Conservation (phyloP, 1,140 invertebrate genomes). For the Drosophila sechellia region DNA sequence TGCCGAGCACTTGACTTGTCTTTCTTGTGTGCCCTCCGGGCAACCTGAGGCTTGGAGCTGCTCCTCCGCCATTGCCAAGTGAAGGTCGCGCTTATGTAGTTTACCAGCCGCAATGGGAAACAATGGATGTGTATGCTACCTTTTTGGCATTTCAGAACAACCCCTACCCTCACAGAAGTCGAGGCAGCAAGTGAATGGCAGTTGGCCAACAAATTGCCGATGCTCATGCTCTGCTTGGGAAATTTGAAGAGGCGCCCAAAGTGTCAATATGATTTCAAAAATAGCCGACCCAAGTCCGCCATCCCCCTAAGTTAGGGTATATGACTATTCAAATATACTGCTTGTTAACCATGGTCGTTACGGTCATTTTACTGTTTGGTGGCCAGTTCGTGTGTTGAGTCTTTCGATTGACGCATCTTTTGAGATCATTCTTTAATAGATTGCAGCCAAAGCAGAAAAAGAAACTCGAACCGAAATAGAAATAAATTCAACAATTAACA, state of each 20-base stretch:
- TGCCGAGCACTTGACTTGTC: conserved; percentile 44
- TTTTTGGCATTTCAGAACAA: conserved; percentile 60
- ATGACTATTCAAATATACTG: conserved; percentile 40
- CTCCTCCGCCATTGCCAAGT: conserved; percentile 62
- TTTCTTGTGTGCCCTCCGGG: conserved; percentile 36
- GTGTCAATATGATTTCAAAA: conserved; percentile 14
- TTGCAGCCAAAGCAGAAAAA: conserved; percentile 28
- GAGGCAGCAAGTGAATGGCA: conserved; percentile 36
- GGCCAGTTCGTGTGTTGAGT: conserved; percentile 73
- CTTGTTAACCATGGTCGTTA: conserved; percentile 16
- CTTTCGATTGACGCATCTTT: conserved; percentile 69
- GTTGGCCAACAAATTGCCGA: conserved; percentile 23
- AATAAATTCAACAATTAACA: conserved; percentile 71
- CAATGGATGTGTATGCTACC: conserved; percentile 42
- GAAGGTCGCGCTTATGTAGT: conserved; percentile 57
- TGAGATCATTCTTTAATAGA: conserved; percentile 54
- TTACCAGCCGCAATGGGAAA: conserved; percentile 3
- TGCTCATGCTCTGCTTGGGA: conserved; percentile 24
- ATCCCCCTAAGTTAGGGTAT: not conserved
- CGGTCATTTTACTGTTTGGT: conserved; percentile 12
- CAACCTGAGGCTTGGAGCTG: conserved; percentile 47
- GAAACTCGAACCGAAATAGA: conserved; percentile 36
- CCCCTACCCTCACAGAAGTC: conserved; percentile 15
- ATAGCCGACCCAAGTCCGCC: not conserved
- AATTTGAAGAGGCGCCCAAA: conserved; percentile 24